A percentile compares a stretch with the other conserved stretches of the same genome.
These are phyloP conservation scores for Diploscapter pachys DNA, from an alignment of 1,140 invertebrate genomes.

Conservation along the genomic window DNA sequence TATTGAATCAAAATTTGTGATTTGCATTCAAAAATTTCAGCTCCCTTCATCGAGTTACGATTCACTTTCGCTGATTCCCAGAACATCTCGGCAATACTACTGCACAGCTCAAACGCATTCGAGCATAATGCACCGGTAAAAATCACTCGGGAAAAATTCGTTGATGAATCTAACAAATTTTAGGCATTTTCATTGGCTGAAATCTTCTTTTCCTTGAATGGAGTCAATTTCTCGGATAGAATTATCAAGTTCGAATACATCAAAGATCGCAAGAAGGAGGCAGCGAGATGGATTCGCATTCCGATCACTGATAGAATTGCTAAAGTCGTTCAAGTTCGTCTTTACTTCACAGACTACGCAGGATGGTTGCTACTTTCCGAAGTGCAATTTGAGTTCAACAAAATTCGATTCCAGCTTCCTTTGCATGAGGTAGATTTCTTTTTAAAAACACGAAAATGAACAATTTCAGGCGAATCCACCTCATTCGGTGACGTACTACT, in stretches of 20 bases:
- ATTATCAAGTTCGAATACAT: slow-evolving; percentile 73
- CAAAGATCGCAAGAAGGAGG: slow-evolving; percentile 78
- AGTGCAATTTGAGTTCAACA: slow-evolving; percentile 63
- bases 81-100: slow-evolving; percentile 78
- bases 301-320: slow-evolving; percentile 78
- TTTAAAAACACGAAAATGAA: too few species aligned
- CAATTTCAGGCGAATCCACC: slow-evolving; percentile 6
- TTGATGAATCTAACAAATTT: background rate
- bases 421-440: too few species aligned
- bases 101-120: slow-evolving; percentile 75
- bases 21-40: slow-evolving; percentile 49
- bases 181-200: slow-evolving; percentile 15
- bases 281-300: slow-evolving; percentile 76
- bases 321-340: slow-evolving; percentile 40
- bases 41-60: background rate
- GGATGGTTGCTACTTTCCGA: slow-evolving; percentile 86
- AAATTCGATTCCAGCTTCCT: slow-evolving; percentile 17
- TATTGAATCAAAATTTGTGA: background rate
- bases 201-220: slow-evolving; percentile 15
- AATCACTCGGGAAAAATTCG: background rate
- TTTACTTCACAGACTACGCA: slow-evolving; percentile 69
- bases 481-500: slow-evolving; percentile 28
- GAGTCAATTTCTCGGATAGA: slow-evolving; percentile 67
- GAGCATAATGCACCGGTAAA: slow-evolving; percentile 68
- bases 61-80: slow-evolving; percentile 83